Evolutionary conservation across 2,888 invertebrate species (phyloP).

Genomic region (Phortica okadai): DNA sequence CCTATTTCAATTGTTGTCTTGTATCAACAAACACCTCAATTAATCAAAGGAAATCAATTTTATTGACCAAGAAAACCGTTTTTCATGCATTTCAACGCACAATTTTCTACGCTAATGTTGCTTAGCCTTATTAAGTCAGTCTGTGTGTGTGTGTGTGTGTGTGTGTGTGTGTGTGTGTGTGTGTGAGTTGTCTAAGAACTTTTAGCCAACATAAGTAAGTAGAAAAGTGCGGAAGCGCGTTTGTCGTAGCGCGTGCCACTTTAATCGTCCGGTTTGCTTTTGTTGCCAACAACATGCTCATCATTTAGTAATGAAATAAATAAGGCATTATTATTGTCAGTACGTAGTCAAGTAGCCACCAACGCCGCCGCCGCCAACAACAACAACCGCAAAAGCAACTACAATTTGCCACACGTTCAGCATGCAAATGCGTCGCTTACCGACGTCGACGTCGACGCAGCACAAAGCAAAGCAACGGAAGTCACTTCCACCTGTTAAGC

Average conservation of each 20-base stretch:
- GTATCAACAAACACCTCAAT: not conserved
- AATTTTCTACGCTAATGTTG: too few species aligned
- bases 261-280: conserved; percentile 7
- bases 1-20: not conserved
- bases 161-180: too few species aligned
- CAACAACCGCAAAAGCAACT: not conserved
- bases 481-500: conserved; percentile 11
- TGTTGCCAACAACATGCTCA: not conserved
- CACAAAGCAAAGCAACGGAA: conserved; percentile 9
- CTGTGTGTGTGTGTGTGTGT: too few species aligned
- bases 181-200: too few species aligned
- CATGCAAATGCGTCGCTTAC: not conserved
- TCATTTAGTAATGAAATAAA: not conserved
- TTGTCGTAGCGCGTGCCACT: conserved; percentile 33
- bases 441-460: not conserved
- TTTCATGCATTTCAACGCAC: too few species aligned
- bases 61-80: too few species aligned
- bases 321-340: conserved; percentile 24
- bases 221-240: conserved; percentile 31
- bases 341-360: conserved; percentile 17
- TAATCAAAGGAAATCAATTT: too few species aligned
- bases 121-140: too few species aligned
- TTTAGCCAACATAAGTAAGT: not conserved
- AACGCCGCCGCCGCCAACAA: not conserved
- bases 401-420: not conserved